Evolutionary conservation across 2,797 vertebrate species (phyloP), one percentile per base, ranked within the genome.

Genomic region (Naso thynnoides): DNA sequence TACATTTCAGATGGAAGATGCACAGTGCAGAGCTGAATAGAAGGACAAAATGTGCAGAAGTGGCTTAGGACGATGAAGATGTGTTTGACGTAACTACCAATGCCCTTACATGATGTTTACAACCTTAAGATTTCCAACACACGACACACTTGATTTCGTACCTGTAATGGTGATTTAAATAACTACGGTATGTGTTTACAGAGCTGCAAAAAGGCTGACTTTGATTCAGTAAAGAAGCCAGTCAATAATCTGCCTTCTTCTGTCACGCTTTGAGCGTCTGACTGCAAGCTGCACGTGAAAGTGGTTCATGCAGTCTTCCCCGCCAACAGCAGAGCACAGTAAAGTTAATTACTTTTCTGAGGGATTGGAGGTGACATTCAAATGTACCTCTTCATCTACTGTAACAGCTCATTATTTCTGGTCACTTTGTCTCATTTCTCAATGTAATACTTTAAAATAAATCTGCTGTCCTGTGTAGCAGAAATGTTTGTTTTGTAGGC

Each of bases 1-100:
- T 52, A 62, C 57, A 58, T 58, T 42, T 48, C 56, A 70, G 68
- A 61, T 33, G n/a, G 66, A 45, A 50, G 64, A 80, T 72, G 42
- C 33, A 26, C 39, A 21, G 18, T 61, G 56, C 42, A 27, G 55
- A 38, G 60, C 11, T 50, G 48, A 48, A 44, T 1, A 42, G 75
- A 63, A 77, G 69, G 66, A 64, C 67, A 49, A 0, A n/a, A 26
- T 24, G 58, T 45, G 15, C 19, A 59, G 6, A 71, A 55, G 6
- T 42, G 64, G 45, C 23, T n/a, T n/a, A n/a, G n/a, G n/a, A n/a
- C n/a, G n/a, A n/a, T 24, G 26, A 36, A 50, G 59, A 33, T 19
- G 19, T 21, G 16, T 57, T 63, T 39, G 24, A 31, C 23, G 16
- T 9, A 33, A 33, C 10, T 10, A 33, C 33, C 33, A 16, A 13